Conservation (phyloP, 1,140 invertebrate genomes). For the Globodera rostochiensis region DNA sequence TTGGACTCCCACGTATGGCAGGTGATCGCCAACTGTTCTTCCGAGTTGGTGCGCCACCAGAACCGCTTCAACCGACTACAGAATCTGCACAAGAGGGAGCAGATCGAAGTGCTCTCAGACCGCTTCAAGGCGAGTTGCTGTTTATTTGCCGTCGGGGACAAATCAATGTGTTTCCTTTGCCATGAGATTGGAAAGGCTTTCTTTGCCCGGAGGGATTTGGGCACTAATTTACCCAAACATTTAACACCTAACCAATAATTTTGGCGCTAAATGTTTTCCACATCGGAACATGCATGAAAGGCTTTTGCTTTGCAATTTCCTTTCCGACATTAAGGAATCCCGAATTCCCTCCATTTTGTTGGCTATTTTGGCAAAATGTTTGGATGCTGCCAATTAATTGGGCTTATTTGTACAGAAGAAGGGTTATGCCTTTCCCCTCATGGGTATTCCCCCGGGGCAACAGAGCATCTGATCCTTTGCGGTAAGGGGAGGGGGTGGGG, state of each 20-base stretch:
- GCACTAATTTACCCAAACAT: background rate
- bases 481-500: background rate
- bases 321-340: background rate
- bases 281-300: background rate
- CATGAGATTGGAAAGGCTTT: background rate
- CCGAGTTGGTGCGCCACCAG: conserved; percentile 55
- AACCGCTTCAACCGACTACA: conserved; percentile 45
- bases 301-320: background rate
- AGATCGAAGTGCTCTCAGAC: conserved; percentile 44
- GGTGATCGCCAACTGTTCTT: conserved; percentile 52
- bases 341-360: background rate
- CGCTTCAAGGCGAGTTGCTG: conserved; percentile 43
- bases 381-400: conserved; percentile 13
- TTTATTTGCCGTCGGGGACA: background rate
- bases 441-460: background rate
- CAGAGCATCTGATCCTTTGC: background rate
- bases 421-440: background rate
- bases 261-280: background rate
- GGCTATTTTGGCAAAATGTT: background rate
- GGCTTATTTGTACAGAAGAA: background rate
- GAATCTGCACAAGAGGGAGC: conserved; percentile 42
- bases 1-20: conserved; percentile 56
- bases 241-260: background rate
- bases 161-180: background rate
- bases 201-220: background rate